phyloP scores from a whole-genome alignment of 2,113 vertebrate genomes.

The Typhlomys cinereus region DNA sequence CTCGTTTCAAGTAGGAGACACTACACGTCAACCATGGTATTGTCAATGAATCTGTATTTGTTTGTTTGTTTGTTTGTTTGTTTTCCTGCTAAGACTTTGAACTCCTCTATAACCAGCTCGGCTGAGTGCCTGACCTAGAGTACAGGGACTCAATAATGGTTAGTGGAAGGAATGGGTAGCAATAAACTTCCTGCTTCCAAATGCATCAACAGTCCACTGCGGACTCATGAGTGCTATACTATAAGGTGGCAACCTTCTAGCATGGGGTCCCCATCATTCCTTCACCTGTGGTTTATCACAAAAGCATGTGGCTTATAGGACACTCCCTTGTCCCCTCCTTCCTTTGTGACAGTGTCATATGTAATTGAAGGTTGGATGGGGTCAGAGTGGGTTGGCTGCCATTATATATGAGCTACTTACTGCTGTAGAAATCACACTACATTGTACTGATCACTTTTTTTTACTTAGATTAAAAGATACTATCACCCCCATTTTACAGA shows the following conservation, averaged over 20 bases:
- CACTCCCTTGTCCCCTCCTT: background rate
- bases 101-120: background rate
- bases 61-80: background rate
- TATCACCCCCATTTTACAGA: background rate
- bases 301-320: background rate
- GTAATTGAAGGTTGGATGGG: background rate
- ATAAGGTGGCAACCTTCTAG: accelerated
- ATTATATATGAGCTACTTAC: background rate
- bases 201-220: accelerated
- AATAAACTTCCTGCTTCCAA: background rate
- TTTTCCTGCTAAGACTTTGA: background rate
- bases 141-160: background rate
- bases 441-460: background rate
- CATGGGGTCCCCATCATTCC: background rate
- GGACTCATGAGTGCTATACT: accelerated
- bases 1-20: background rate
- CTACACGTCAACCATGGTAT: background rate
- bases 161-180: background rate
- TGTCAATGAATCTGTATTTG: background rate
- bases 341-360: background rate
- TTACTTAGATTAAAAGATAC: background rate
- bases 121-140: background rate
- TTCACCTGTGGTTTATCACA: background rate
- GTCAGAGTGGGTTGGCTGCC: background rate
- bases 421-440: background rate